Base-by-base conservation (phyloP, 2,113 vertebrate genomes). In the Sterrhoptilus dennistouni region DNA sequence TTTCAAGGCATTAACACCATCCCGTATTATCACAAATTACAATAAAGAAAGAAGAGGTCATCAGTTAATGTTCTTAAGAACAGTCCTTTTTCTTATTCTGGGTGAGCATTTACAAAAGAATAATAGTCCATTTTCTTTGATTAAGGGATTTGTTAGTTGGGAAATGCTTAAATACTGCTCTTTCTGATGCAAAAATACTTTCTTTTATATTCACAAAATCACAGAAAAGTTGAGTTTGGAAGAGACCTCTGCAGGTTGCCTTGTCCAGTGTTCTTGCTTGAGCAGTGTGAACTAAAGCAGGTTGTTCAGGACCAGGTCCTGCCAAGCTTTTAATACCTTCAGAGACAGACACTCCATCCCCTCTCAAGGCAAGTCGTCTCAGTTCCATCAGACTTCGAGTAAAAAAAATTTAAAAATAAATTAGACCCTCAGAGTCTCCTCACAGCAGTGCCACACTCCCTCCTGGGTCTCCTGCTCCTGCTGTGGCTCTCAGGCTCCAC, bases 51-150 rank as follows among this genome's bases (percentile, higher is more conserved):
- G 63, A 29, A 64, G 52, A 91, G 52, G 70, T 79, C 68, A 91
- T 84, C 68, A 84, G 66, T 77, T 81, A 94, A 94, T 74, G 44
- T 65, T 92, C 44, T 44, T 65, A 71, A 83, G 75, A 92, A 78
- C 35, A 78, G 53, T 21, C n/a, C 23, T 76, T 38, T 90, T 79
- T 83, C 85, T 75, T 66, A 44, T 78, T 45, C 72, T 75, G 47
- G 28, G 40, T 18, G 13, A 94, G 61, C 45, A 61, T n/a, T 91
- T 92, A n/a, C 50, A 81, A 68, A 85, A 79, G 80, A 80, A 91
- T 25, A 87, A 89, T 61, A 74, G 89, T 77, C 36, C 45, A 38
- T 87, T 80, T 91, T 69, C 74, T 94, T 87, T 89, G 71, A 87
- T 65, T 74, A 89, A 95, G 75, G 79, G 49, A 90, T 92, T 81